Evolutionary conservation across 2,797 vertebrate genomes (phyloP).

Genomic region (Sciurus carolinensis): DNA sequence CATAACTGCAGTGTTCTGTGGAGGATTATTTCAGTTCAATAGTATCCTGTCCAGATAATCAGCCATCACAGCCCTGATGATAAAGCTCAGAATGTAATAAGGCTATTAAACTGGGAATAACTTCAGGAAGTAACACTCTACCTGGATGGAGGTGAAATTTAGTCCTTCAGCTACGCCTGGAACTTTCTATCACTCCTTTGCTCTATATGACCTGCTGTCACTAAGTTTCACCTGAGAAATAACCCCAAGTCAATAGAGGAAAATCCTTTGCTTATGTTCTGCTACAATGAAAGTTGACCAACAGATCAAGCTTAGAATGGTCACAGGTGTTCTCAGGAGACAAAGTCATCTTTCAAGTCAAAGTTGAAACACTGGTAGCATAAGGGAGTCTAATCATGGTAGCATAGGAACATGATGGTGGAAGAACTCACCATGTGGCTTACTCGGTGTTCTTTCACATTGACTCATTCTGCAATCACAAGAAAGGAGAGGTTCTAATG

Average conservation of each 20-base stretch:
- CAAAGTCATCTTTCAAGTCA: not conserved
- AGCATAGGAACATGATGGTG: too few species aligned
- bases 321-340: not conserved
- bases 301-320: not conserved
- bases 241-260: rapidly evolving
- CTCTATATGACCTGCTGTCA: too few species aligned
- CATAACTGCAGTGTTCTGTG: not conserved
- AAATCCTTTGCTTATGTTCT: not conserved
- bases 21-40: not conserved
- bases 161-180: too few species aligned
- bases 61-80: not conserved
- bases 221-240: too few species aligned
- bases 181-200: not conserved
- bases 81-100: not conserved
- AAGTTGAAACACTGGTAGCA: not conserved
- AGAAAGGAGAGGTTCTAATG: not conserved
- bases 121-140: not conserved
- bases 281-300: too few species aligned
- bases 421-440: not conserved
- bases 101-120: not conserved
- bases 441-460: too few species aligned
- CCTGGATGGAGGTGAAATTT: not conserved
- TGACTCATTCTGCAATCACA: not conserved
- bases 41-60: not conserved
- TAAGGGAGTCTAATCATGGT: too few species aligned